Evolutionary conservation across 2,113 vertebrate species (phyloP).

Genomic region (Microcebus jonahi): DNA sequence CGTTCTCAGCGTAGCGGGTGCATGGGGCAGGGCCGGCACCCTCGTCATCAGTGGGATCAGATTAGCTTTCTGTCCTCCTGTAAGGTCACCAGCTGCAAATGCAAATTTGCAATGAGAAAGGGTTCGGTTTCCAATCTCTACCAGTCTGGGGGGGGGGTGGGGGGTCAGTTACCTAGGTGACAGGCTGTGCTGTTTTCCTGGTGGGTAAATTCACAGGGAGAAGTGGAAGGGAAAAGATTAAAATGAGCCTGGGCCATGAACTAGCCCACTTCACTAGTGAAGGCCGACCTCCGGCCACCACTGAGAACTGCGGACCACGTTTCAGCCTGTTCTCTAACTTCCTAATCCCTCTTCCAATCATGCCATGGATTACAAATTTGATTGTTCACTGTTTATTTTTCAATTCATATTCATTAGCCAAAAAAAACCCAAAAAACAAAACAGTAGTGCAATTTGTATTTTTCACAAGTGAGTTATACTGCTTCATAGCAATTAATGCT

Average conservation of each 20-base stretch:
- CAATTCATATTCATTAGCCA: conserved; percentile 39
- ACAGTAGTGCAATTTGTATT: background rate
- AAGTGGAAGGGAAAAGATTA: conserved; percentile 30
- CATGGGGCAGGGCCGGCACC: background rate
- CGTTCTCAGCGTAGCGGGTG: background rate
- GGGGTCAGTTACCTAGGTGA: conserved; percentile 69
- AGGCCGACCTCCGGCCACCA: background rate
- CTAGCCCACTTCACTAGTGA: conserved; percentile 51
- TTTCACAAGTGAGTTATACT: background rate
- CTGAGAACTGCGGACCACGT: background rate
- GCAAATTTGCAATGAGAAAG: conserved; percentile 75
- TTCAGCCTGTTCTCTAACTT: conserved; percentile 33
- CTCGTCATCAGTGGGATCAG: conserved; percentile 67
- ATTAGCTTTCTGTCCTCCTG: conserved; percentile 77
- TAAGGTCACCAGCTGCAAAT: conserved; percentile 75
- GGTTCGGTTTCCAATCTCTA: background rate
- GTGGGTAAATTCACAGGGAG: background rate
- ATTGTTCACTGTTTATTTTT: conserved; percentile 71
- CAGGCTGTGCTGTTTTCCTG: conserved; percentile 52
- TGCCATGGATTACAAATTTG: conserved; percentile 42
- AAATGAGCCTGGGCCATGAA: conserved; percentile 62
- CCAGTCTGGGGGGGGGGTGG: background rate
- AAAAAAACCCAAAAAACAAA: too few relatives aligned
- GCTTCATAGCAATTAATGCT: conserved; percentile 32
- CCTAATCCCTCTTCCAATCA: conserved; percentile 54